A percentile compares a stretch with the other conserved stretches of the same genome.
Evolutionary conservation across 2,113 vertebrate genomes (phyloP).

Genomic region (Emydocephalus ijimae): DNA sequence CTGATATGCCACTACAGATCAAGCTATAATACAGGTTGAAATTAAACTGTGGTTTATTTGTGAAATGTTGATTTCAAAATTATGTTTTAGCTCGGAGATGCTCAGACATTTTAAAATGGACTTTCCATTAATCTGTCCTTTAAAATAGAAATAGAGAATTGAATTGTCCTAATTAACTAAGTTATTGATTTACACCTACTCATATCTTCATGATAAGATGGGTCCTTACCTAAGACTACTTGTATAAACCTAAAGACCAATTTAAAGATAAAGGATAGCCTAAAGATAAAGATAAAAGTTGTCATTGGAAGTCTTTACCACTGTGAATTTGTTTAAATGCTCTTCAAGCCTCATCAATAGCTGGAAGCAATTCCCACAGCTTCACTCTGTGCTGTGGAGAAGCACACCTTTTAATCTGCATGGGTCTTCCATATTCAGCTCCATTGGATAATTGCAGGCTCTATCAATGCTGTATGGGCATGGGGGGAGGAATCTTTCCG

Average conservation of each 20-base stretch:
- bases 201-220: not conserved
- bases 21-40: constrained; percentile 2
- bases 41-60: constrained; percentile 15
- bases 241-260: not conserved
- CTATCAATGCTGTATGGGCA: not conserved
- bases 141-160: not conserved
- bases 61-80: not conserved
- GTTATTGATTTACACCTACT: not conserved
- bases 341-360: not conserved
- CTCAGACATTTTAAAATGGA: not conserved
- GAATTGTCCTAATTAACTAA: not conserved
- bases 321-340: not conserved
- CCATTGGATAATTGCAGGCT: not conserved
- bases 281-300: not conserved
- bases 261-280: not conserved
- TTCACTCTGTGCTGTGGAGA: not conserved
- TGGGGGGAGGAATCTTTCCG: not conserved
- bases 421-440: not conserved
- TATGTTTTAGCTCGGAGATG: not conserved
- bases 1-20: not conserved
- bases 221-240: not conserved
- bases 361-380: not conserved
- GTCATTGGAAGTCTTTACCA: not conserved
- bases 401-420: not conserved
- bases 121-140: not conserved